A percentile compares a stretch with the other conserved stretches of the same genome.
Evolutionary conservation across 2,113 vertebrate genomes (phyloP).

Genomic region (Cettia cetti): DNA sequence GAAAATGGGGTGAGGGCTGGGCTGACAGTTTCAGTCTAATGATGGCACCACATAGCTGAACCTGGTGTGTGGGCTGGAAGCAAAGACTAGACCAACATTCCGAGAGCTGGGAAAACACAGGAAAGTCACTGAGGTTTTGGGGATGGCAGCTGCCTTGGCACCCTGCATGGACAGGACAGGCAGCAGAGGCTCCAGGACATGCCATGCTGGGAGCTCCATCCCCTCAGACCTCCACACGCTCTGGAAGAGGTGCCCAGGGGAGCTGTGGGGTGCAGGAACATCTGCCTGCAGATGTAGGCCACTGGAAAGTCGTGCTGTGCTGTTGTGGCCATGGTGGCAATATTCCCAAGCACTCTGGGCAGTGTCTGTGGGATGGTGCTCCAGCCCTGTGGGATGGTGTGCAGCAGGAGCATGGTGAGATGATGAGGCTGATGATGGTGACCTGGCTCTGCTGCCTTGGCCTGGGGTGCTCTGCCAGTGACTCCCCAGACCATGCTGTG

Average conservation of each 20-base stretch:
- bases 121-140: background rate
- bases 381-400: accelerated
- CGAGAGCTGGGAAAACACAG: background rate
- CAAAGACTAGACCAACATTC: background rate
- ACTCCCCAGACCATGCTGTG: background rate
- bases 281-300: background rate
- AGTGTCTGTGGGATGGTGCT: accelerated
- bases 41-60: background rate
- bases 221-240: accelerated
- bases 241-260: background rate
- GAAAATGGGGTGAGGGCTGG: background rate
- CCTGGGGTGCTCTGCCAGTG: background rate
- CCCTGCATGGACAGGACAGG: accelerated
- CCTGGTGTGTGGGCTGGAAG: background rate
- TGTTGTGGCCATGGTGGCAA: background rate
- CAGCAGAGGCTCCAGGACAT: background rate
- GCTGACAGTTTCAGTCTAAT: background rate
- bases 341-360: background rate
- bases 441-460: background rate
- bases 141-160: background rate
- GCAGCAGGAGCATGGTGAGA: background rate
- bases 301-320: background rate
- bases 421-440: background rate
- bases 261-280: background rate
- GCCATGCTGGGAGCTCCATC: background rate